These are phyloP conservation scores for Fabriciana adippe DNA, from an alignment of 2,888 invertebrate genomes.

Conservation along the genomic window DNA sequence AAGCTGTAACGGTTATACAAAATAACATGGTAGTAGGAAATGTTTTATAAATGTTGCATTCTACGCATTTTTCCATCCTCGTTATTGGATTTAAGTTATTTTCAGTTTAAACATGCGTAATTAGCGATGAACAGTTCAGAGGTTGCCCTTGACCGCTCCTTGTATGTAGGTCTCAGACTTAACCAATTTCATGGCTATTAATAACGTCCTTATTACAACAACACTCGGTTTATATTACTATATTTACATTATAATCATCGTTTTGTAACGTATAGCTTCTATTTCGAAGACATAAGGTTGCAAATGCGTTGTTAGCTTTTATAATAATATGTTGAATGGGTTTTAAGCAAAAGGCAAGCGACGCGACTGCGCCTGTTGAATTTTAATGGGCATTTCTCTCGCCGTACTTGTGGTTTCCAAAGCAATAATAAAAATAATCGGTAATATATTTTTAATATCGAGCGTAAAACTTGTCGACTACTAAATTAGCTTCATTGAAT, in stretches of 20 bases:
- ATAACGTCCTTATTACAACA: conserved; percentile 25
- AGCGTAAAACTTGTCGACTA: no score
- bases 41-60: neutral
- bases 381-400: conserved; percentile 39
- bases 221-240: conserved; percentile 31
- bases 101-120: neutral
- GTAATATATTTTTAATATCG: neutral
- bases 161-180: conserved; percentile 37
- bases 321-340: conserved; percentile 29
- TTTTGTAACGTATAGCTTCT: no score
- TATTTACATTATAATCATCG: no score
- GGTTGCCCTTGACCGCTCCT: conserved; percentile 52
- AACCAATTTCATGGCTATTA: conserved; percentile 24
- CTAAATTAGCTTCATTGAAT: no score
- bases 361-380: conserved; percentile 38
- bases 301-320: neutral
- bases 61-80: neutral
- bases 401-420: neutral
- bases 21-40: neutral
- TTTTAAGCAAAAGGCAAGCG: conserved; percentile 41
- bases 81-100: neutral
- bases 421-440: neutral
- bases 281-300: no score
- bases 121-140: neutral
- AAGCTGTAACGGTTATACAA: conserved; percentile 1